Evolutionary conservation across 2,113 vertebrate genomes (phyloP).

Genomic region (Mustelus asterias): DNA sequence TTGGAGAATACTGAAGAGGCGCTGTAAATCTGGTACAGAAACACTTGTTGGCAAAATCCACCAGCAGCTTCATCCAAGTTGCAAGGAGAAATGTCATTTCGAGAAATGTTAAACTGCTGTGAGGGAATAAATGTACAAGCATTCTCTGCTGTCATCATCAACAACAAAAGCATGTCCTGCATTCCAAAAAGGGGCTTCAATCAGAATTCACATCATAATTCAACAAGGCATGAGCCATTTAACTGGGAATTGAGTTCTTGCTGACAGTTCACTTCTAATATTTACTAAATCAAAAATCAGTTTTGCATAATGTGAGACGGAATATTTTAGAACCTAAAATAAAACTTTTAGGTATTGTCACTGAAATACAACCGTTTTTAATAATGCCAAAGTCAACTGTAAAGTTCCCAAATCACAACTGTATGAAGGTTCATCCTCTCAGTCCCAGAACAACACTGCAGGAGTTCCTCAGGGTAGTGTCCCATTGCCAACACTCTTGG

Average conservation of each 20-base stretch:
- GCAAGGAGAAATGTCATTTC: background rate
- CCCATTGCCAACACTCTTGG: no score
- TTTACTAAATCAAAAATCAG: conserved; percentile 3
- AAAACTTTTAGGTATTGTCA: background rate
- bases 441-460: no score
- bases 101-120: background rate
- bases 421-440: background rate
- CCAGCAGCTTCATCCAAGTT: background rate
- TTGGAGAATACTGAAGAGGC: background rate
- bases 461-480: no score
- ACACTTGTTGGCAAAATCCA: background rate
- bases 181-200: background rate
- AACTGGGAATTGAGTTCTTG: background rate
- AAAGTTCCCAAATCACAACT: background rate
- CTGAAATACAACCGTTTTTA: background rate
- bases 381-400: background rate
- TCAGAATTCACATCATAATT: background rate
- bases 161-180: background rate
- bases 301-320: background rate
- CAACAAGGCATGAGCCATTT: background rate
- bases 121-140: background rate
- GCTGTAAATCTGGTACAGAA: background rate
- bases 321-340: background rate
- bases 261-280: background rate
- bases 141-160: background rate